phyloP scores from a whole-genome alignment of 2,888 invertebrate species.

The Nematopogon swammerdamellus region DNA sequence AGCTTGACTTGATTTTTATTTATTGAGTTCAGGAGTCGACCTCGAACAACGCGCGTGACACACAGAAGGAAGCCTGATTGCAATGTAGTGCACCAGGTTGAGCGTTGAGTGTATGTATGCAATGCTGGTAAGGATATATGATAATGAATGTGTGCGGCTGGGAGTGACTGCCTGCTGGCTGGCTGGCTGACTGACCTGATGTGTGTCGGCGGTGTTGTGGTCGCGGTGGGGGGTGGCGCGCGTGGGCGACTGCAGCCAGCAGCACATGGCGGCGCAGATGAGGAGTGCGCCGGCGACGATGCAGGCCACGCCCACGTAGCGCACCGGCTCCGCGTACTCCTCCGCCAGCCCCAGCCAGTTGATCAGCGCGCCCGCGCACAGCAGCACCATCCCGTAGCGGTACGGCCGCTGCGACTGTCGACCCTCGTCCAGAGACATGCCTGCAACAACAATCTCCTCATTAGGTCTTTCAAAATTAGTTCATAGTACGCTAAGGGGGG shows the following conservation, averaged over 20 bases:
- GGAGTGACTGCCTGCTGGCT: no score
- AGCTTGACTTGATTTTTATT: no score
- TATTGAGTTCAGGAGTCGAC: no score
- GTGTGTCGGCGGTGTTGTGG: constrained; percentile 42
- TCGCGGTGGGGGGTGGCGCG: constrained; percentile 36
- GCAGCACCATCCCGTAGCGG: constrained; percentile 69
- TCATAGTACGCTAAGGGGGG: no score
- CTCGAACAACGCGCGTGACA: no score
- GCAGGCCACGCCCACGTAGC: constrained; percentile 71
- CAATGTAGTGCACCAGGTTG: no score
- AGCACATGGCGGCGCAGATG: constrained; percentile 72
- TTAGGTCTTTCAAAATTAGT: background rate
- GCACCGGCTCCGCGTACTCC: constrained; percentile 67
- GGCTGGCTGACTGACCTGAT: no score
- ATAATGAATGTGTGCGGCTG: no score
- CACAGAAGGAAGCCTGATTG: no score
- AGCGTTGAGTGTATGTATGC: no score
- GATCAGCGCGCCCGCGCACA: constrained; percentile 69
- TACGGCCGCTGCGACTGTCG: constrained; percentile 68
- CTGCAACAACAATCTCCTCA: constrained; percentile 29
- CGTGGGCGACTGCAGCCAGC: constrained; percentile 62
- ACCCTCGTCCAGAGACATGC: constrained; percentile 64
- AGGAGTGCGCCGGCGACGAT: constrained; percentile 71
- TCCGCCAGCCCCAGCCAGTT: constrained; percentile 73
- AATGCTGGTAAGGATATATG: no score